Evolutionary conservation across 2,888 invertebrate species (phyloP), one percentile per base, ranked within the genome.

Genomic region (Cremastinae sp.): DNA sequence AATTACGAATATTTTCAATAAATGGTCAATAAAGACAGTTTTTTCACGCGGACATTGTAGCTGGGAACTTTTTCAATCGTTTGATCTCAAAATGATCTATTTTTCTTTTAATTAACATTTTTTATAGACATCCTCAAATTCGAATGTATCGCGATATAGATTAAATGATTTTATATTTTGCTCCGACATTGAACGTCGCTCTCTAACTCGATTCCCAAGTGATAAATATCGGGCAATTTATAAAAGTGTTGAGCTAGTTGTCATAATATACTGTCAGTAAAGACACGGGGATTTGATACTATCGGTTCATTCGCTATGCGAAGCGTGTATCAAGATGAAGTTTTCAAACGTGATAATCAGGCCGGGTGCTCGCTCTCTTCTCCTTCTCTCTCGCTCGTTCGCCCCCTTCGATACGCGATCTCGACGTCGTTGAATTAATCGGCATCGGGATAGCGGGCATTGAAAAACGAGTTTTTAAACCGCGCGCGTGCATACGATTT

Each of bases 341-440:
- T 59, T 59, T 69, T 69, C 69, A 58, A 59, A 51, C 51, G 59
- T 41, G 69, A 69, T 69, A 59, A 69, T 69, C 58, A 69, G 28
- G 49, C 41, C 28, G 20, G 41, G 64, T 51, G 51, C 64, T 12
- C 41, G 2, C 28, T 28, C 2, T 28, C 28, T 28, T 28, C 2
- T 28, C 28, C 5, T 5, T 28, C 28, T 28, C 28, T 28, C 28
- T 28, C 28, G 28, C 28, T 28, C 28, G 5, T 28, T 38, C 64
- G 51, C 12, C 36, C 69, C 43, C 28, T 45, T 47, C 36, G 69
- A 69, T 59, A 69, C 69, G 41, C 36, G 59, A 59, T 59, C 49
- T 51, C 58, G 69, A 59, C 69, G 69, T 69, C 59, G 69, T 49
- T 59, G 69, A 69, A 69, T 69, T 69, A 69, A 69, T 69, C 51